Evolutionary conservation across 1,140 invertebrate species (phyloP), one percentile per base, ranked within the genome.

Genomic region (Micrasema minimum): DNA sequence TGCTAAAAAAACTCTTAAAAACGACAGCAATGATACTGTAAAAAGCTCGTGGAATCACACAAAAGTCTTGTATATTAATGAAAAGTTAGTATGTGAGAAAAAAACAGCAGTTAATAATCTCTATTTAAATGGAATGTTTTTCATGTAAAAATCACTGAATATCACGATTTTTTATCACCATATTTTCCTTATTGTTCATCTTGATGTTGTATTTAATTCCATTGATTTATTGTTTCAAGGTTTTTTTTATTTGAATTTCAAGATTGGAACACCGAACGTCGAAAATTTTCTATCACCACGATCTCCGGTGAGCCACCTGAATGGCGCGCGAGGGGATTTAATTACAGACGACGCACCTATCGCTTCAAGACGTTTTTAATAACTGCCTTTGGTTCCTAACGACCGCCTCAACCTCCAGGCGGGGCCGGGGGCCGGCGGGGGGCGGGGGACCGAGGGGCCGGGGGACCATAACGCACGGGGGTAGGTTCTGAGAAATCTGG

Each of bases 341-440:
- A 85, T 85, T 85, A 85, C 81, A 83, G 83, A 80, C 82, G 81
- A 80, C 78, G 77, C 80, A 80, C 81, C 81, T 80, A 78, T 83
- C 83, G 77, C 83, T 82, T 78, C 83, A 81, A 85, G 83, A 84
- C 82, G 83, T 84, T 85, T 85, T 85, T 85, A 85, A 85, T 85
- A 85, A 85, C 83, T 85, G 83, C 80, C 83, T 85, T 83, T 77
- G 81, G 76, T 79, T 81, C 79, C 81, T 84, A 84, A 84, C 83
- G 80, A 83, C 81, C 81, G 83, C 81, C 66, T 62, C 59, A 72
- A 59, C 55, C 55, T 55, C 72, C 73, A 76, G 78, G 77, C 77
- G 77, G 71, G 73, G 69, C 71, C 62, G 59, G 59, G 53, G 62
- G 69, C 23, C 48, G 50, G 65, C 45, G 7, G 48, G 37, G 65